Percentiles rank a stretch among this genome's conserved stretches.
Evolutionary conservation across 2,888 invertebrate species (phyloP).

Genomic region (Melanostoma mellinum): DNA sequence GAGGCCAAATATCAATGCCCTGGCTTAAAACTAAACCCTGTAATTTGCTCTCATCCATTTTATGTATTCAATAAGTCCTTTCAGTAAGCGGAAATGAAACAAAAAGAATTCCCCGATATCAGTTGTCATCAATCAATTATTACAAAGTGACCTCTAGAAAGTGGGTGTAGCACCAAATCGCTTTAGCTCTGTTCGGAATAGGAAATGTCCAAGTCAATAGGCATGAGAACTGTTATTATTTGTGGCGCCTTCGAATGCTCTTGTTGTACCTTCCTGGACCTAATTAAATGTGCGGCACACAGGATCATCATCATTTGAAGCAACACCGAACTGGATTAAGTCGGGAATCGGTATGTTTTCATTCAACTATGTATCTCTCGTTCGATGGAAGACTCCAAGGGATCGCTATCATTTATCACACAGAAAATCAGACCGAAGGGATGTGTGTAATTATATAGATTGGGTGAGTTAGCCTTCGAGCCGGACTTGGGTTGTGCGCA

Average conservation of each 20-base stretch:
- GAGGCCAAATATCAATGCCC: slow-evolving; percentile 49
- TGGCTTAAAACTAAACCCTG: slow-evolving; percentile 34
- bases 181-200: slow-evolving; percentile 5
- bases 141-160: slow-evolving; percentile 42
- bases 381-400: slow-evolving; percentile 16
- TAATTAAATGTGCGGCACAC: slow-evolving; percentile 58
- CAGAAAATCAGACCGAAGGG: slow-evolving; percentile 71
- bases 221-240: slow-evolving; percentile 54
- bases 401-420: slow-evolving; percentile 71
- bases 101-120: slow-evolving; percentile 24
- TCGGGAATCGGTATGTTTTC: slow-evolving; percentile 13
- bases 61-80: slow-evolving; percentile 7
- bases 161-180: slow-evolving; percentile 48
- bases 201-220: slow-evolving; percentile 8
- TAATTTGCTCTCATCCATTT: slow-evolving; percentile 50
- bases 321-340: slow-evolving; percentile 50
- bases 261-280: slow-evolving; percentile 30
- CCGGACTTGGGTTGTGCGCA: slow-evolving; percentile 28
- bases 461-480: slow-evolving; percentile 47
- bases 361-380: slow-evolving; percentile 32
- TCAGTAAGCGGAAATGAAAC: slow-evolving; percentile 42
- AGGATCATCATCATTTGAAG: slow-evolving; percentile 29
- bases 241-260: slow-evolving; percentile 59
- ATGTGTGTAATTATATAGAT: slow-evolving; percentile 64
- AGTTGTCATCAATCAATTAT: slow-evolving; percentile 69